Percentiles rank a stretch among this genome's conserved stretches.
Evolutionary conservation across 2,888 invertebrate genomes (phyloP).

Genomic region (Folsomia candida): DNA sequence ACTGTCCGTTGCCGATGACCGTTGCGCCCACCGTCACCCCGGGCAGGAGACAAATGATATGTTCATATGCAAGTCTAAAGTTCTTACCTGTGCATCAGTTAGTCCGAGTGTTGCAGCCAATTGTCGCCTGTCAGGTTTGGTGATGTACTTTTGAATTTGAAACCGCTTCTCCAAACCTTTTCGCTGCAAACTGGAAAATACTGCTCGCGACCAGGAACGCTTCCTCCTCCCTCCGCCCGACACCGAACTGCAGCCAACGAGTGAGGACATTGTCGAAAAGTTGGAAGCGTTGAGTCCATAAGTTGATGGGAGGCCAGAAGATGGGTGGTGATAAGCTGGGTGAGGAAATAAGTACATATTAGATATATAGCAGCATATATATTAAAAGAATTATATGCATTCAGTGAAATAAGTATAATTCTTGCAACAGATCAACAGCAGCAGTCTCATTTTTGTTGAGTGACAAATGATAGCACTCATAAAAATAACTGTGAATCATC

Average conservation of each 20-base stretch:
- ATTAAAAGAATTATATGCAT: too few relatives aligned
- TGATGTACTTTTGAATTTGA: conserved; percentile 92
- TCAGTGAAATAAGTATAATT: too few relatives aligned
- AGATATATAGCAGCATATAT: neutral
- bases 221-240: conserved; percentile 65
- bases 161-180: conserved; percentile 90
- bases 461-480: neutral
- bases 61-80: too few relatives aligned
- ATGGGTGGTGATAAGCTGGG: conserved; percentile 25
- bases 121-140: conserved; percentile 88
- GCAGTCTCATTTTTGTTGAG: neutral
- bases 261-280: conserved; percentile 42
- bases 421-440: neutral
- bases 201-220: conserved; percentile 91
- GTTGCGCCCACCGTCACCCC: too few relatives aligned
- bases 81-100: conserved; percentile 93
- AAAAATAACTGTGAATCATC: too few relatives aligned
- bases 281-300: conserved; percentile 31
- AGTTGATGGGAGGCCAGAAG: conserved; percentile 27
- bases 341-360: neutral
- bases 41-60: too few relatives aligned
- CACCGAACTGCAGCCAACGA: conserved; percentile 46
- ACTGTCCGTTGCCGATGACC: too few relatives aligned
- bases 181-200: conserved; percentile 90
- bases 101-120: conserved; percentile 86